Percentiles rank a stretch among this genome's conserved stretches.
Conservation (phyloP, 1,140 invertebrate genomes). For the Thaumatotibia leucotreta region DNA sequence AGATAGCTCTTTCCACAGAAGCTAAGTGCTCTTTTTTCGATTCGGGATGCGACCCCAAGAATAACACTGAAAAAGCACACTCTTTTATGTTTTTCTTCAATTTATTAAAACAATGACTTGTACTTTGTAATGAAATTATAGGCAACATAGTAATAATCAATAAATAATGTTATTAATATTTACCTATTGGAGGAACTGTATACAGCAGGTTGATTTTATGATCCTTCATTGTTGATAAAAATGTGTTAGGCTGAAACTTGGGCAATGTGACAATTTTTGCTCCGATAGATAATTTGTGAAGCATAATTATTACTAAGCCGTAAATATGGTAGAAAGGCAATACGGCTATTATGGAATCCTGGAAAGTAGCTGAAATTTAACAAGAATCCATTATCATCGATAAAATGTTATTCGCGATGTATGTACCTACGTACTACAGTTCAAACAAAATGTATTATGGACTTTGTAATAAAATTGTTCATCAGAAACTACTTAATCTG, state of each 20-base stretch:
- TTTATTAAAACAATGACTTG: no score
- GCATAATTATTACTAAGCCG: constrained; percentile 79
- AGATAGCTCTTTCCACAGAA: constrained; percentile 73
- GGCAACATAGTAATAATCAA: background rate
- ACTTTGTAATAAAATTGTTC: no score
- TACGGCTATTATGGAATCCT: constrained; percentile 79
- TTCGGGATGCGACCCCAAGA: constrained; percentile 80
- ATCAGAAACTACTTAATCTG: no score
- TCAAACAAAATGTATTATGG: no score
- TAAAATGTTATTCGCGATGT: no score
- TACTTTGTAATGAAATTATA: background rate
- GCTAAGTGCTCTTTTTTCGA: constrained; percentile 79
- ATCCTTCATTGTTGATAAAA: constrained; percentile 75
- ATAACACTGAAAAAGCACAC: constrained; percentile 77
- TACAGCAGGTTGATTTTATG: constrained; percentile 77
- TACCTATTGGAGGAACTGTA: constrained; percentile 79
- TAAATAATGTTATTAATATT: constrained; percentile 22
- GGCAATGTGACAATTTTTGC: constrained; percentile 83
- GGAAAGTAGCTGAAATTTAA: constrained; percentile 34
- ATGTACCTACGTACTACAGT: no score
- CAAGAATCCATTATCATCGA: background rate
- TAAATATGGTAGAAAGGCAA: constrained; percentile 93
- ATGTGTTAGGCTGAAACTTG: constrained; percentile 82
- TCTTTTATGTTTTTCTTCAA: no score
- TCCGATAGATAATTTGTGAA: constrained; percentile 79